Evolutionary conservation across 2,797 vertebrate genomes (phyloP).

Genomic region (Centroberyx gerrardi): DNA sequence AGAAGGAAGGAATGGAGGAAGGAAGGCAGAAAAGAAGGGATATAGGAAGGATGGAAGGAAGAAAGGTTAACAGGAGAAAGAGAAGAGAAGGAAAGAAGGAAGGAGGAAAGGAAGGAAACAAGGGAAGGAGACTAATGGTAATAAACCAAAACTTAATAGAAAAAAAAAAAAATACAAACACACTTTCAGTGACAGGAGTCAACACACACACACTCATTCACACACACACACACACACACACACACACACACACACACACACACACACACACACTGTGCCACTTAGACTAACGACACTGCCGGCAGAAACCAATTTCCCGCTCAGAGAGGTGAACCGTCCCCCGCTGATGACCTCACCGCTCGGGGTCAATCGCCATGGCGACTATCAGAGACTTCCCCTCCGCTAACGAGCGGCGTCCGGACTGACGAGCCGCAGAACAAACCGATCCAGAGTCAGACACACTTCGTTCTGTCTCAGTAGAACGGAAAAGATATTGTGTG

Average conservation of each 20-base stretch:
- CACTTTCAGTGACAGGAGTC: neutral
- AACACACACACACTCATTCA: neutral
- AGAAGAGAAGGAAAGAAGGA: neutral
- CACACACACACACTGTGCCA: neutral
- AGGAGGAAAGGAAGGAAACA: neutral
- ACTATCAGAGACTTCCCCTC: neutral
- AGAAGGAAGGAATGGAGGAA: neutral
- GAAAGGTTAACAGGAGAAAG: neutral
- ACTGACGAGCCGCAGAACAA: neutral
- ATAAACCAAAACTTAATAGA: too few species aligned
- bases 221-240: conserved; percentile 1
- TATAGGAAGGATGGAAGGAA: too few species aligned
- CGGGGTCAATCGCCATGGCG: neutral
- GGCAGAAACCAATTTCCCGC: neutral
- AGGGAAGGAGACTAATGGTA: too few species aligned
- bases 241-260: too few species aligned
- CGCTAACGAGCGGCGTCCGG: neutral
- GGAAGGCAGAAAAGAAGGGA: too few species aligned
- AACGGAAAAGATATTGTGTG: too few species aligned
- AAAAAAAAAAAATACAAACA: too few species aligned
- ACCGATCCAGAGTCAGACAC: too few species aligned
- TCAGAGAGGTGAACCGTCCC: neutral
- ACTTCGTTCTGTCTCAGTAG: too few species aligned
- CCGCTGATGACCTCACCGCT: neutral
- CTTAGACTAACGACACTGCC: too few species aligned